phyloP scores from a whole-genome alignment of 2,113 vertebrate species.

The Cryptoleucopteryx plumbea region DNA sequence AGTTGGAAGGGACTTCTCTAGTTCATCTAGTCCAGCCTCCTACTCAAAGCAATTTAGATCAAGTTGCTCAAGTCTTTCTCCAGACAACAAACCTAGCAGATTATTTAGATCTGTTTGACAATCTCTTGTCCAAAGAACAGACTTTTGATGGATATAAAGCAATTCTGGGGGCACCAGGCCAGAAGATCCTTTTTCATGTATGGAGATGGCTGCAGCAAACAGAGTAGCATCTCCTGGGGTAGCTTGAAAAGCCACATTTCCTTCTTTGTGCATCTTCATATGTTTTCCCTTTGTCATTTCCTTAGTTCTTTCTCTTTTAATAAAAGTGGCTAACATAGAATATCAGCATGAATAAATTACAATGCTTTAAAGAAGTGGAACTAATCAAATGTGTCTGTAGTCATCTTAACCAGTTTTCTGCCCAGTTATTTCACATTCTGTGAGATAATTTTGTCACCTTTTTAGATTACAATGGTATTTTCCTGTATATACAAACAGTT shows the following conservation, averaged over 20 bases:
- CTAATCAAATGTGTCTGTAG: background rate
- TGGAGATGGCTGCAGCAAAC: background rate
- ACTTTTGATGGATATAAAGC: background rate
- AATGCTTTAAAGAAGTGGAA: background rate
- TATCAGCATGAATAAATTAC: background rate
- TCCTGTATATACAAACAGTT: background rate
- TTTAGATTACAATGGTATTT: background rate
- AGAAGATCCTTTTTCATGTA: background rate
- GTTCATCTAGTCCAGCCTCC: background rate
- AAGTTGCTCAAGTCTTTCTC: background rate
- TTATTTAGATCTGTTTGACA: background rate
- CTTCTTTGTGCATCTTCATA: background rate
- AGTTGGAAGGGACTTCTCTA: background rate
- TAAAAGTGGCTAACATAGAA: background rate
- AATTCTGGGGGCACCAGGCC: background rate
- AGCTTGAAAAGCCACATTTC: background rate
- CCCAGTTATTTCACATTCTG: background rate
- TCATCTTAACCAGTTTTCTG: background rate
- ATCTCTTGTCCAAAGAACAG: background rate
- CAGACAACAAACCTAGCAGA: background rate
- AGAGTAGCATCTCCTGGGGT: background rate
- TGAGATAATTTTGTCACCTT: background rate
- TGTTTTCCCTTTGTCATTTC: background rate
- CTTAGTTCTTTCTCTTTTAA: background rate
- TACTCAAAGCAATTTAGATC: background rate